Evolutionary conservation across 2,888 invertebrate species (phyloP), one percentile per base, ranked within the genome.

Genomic region (Sericinus montela): DNA sequence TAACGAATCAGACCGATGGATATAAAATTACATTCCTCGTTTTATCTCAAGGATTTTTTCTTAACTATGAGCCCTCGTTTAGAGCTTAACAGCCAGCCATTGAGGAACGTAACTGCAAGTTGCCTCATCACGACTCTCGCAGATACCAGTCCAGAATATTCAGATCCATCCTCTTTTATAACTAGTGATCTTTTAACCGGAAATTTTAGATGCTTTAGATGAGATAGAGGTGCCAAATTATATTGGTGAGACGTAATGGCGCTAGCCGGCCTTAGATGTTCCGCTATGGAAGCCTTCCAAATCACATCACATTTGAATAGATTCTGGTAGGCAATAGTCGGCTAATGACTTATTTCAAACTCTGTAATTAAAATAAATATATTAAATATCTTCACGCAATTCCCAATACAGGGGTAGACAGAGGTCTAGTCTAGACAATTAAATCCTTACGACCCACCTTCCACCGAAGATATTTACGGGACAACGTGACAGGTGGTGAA

Each of bases 271-370:
- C 64, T 66, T 59, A 65, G 66, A 67, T 67, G 67, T 62, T 65
- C 58, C 59, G 59, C 68, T 66, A 72, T 80, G 80, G 80, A 80
- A 68, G 70, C 69, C 73, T 75, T 84, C 80, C 80, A 84, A 83
- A 80, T 82, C 75, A 71, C 76, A 73, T 76, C 72, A 66, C 71
- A 81, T 84, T 81, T 82, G 80, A 80, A 82, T 82, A 75, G 76
- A 55, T 60, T 53, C 80, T 76, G 63, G 74, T 73, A 60, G 56
- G 64, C 63, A 69, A 76, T 76, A 71, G 68, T 59, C 67, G 59
- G 67, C 68, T 75, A 80, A 80, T 72, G 73, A 70, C 69, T 75
- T 74, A 72, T 69, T 70, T 73, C 67, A 70, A 71, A 59, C 54
- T 58, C 30, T 8, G 58, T 45, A 56, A 57, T 54, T n/a, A n/a